phyloP scores from a whole-genome alignment of 2,113 vertebrate genomes.

The Uropsilus gracilis region DNA sequence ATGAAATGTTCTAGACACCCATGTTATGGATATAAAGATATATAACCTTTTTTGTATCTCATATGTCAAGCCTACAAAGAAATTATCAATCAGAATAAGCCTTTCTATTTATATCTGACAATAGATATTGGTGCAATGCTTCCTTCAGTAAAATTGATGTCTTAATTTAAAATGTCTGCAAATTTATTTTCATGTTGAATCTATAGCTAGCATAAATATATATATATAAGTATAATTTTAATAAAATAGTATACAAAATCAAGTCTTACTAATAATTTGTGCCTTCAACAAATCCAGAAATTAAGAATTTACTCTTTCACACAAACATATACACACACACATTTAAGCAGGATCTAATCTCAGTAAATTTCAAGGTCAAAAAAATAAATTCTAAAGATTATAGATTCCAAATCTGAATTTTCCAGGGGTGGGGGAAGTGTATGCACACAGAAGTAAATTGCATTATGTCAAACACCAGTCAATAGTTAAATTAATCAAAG shows the following conservation, averaged over 20 bases:
- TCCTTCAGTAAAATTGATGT: not conserved
- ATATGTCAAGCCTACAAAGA: not conserved
- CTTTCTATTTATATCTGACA: not conserved
- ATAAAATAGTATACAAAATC: not conserved
- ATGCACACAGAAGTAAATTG: not conserved
- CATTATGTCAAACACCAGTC: not conserved
- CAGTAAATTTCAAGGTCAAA: not conserved
- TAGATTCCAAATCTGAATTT: not conserved
- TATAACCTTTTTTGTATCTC: not conserved
- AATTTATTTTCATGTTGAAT: not conserved
- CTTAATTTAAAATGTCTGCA: not conserved
- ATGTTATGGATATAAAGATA: not conserved
- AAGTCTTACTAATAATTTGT: not conserved
- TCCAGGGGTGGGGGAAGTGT: not conserved
- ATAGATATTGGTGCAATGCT: not conserved
- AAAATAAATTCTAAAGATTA: not conserved
- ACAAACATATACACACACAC: not conserved
- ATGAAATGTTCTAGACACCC: not conserved
- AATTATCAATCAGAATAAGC: not conserved
- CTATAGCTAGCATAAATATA: not conserved
- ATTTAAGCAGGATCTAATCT: not conserved
- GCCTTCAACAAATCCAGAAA: not conserved
- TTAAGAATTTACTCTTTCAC: not conserved
- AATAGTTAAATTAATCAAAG: not conserved
- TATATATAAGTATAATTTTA: not conserved